Evolutionary conservation across 2,113 vertebrate genomes (phyloP).

Genomic region (Crotalus horridus): DNA sequence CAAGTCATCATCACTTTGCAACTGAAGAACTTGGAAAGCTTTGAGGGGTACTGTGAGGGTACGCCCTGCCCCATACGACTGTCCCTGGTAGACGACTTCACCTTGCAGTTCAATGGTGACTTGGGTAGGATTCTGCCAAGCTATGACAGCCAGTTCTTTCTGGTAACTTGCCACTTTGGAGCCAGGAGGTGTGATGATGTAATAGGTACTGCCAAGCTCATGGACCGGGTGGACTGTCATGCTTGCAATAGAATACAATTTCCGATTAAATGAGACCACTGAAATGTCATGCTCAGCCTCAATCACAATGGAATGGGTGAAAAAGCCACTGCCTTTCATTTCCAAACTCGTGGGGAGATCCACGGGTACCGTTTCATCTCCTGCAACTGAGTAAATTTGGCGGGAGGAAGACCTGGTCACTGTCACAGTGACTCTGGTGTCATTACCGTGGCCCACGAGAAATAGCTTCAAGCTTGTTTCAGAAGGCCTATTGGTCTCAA

Average conservation of each 20-base stretch:
- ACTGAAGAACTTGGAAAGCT: neutral
- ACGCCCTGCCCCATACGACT: neutral
- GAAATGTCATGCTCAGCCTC: neutral
- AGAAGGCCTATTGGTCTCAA: neutral
- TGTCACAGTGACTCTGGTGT: neutral
- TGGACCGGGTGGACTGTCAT: neutral
- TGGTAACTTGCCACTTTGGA: neutral
- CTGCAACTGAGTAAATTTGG: neutral
- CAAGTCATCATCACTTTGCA: slow-evolving; percentile 27
- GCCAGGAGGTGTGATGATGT: neutral
- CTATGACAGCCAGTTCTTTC: slow-evolving; percentile 15
- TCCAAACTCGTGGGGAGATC: neutral
- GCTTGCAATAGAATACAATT: neutral
- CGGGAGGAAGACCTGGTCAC: neutral
- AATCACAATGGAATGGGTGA: neutral
- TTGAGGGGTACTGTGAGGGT: neutral
- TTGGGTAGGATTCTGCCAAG: neutral
- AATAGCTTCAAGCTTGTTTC: neutral
- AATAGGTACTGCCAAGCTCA: neutral
- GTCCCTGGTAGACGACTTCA: neutral
- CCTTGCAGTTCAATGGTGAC: neutral
- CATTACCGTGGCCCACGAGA: neutral
- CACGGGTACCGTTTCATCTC: neutral
- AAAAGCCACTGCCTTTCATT: neutral
- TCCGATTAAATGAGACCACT: neutral